phyloP scores from a whole-genome alignment of 1,140 invertebrate species.

The Apocrypta bakeri region DNA sequence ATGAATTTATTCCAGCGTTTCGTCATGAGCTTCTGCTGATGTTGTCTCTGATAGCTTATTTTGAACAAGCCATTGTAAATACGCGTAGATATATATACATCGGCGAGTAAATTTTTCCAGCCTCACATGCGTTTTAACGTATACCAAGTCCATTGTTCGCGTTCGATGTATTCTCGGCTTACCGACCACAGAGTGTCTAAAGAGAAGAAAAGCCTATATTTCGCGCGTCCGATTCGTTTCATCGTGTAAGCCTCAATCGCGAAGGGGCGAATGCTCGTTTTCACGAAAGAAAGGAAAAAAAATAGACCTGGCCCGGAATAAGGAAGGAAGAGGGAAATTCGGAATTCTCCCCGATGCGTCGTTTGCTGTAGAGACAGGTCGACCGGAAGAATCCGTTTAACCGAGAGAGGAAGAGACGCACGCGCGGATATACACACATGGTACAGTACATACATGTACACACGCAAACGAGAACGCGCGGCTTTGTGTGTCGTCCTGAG shows the following conservation, averaged over 20 bases:
- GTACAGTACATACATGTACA: too few species aligned
- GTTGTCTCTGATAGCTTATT: not conserved
- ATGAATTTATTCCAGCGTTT: conserved; percentile 17
- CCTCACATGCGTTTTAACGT: too few species aligned
- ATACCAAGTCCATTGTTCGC: not conserved
- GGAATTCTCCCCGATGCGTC: conserved; percentile 3
- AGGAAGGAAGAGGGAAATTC: conserved; percentile 50
- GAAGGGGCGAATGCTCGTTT: not conserved
- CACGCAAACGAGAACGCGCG: not conserved
- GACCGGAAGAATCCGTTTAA: conserved; percentile 67
- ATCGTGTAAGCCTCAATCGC: not conserved
- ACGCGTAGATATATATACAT: not conserved
- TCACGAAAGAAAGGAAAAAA: not conserved
- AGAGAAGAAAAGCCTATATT: not conserved
- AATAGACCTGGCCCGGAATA: not conserved
- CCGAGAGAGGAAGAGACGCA: conserved; percentile 49
- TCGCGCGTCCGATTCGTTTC: not conserved
- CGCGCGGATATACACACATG: too few species aligned
- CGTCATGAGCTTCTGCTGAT: not conserved
- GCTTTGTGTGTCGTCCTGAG: conserved; percentile 36
- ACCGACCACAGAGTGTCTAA: not conserved
- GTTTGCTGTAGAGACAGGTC: conserved; percentile 44
- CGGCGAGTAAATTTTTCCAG: not conserved
- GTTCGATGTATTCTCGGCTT: too few species aligned
- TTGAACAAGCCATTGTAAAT: not conserved